phyloP scores from a whole-genome alignment of 1,140 invertebrate genomes.

The Halesus radiatus region DNA sequence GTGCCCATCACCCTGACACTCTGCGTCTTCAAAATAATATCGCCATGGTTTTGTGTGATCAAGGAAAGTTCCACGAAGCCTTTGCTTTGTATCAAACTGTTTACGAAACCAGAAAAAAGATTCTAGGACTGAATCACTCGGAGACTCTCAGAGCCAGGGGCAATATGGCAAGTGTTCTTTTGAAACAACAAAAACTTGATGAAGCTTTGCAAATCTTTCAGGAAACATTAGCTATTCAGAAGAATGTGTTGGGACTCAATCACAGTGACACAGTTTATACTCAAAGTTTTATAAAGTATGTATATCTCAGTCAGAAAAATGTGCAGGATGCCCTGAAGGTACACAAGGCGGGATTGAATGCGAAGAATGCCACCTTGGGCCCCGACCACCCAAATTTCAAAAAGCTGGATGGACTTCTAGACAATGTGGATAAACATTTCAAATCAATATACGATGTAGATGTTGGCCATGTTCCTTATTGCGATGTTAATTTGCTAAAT shows the following conservation, averaged over 20 bases:
- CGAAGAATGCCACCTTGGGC: too few species aligned
- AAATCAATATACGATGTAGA: too few species aligned
- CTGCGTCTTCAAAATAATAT: neutral
- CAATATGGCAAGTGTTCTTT: neutral
- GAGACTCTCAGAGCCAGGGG: neutral
- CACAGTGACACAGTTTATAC: neutral
- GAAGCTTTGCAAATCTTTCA: neutral
- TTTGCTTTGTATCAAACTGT: neutral
- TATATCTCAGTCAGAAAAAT: neutral
- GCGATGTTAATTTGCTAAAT: too few species aligned
- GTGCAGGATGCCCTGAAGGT: neutral
- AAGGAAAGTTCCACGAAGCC: neutral
- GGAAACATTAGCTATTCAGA: constrained; percentile 8
- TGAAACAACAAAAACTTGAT: neutral
- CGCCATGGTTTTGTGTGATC: neutral
- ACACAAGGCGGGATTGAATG: neutral
- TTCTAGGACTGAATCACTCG: neutral
- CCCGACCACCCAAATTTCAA: too few species aligned
- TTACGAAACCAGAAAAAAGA: neutral
- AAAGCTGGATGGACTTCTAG: too few species aligned
- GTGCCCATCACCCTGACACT: neutral
- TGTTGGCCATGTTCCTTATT: too few species aligned
- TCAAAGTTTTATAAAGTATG: neutral
- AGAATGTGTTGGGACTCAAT: neutral
- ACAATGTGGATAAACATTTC: too few species aligned